Percentiles rank a stretch among this genome's conserved stretches.
phyloP scores from a whole-genome alignment of 2,113 vertebrate genomes.

The Malaclemys terrapin region DNA sequence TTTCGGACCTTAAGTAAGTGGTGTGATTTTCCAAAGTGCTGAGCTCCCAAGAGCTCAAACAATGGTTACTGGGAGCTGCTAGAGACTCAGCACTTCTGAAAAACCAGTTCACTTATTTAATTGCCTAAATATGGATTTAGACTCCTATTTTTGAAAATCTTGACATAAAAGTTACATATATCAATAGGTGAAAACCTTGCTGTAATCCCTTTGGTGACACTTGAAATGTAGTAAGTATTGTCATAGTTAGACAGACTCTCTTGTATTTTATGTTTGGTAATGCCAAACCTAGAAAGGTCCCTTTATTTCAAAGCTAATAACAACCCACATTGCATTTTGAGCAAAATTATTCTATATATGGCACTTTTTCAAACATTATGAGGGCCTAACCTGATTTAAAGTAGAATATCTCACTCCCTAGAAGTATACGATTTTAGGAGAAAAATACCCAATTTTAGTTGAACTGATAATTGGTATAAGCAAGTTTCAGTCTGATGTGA shows the following conservation, averaged over 20 bases:
- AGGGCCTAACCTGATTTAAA: background rate
- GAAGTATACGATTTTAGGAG: conserved; percentile 28
- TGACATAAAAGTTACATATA: conserved; percentile 28
- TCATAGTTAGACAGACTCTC: background rate
- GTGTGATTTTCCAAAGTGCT: background rate
- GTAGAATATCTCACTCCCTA: background rate
- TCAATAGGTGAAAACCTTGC: background rate
- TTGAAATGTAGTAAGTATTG: background rate
- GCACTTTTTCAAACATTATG: background rate
- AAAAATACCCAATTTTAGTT: conserved; percentile 30
- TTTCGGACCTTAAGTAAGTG: conserved; percentile 23
- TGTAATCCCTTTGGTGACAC: background rate
- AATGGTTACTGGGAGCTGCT: conserved; percentile 2
- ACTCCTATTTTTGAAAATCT: conserved; percentile 29
- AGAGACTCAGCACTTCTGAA: conserved; percentile 40
- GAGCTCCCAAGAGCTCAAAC: conserved; percentile 29
- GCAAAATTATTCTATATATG: background rate
- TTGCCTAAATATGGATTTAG: conserved; percentile 45
- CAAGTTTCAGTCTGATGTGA: conserved; percentile 44
- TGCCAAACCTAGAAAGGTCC: background rate
- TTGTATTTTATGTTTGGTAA: background rate
- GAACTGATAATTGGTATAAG: conserved; percentile 41
- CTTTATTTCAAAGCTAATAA: background rate
- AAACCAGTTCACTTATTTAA: background rate
- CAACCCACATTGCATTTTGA: background rate